Evolutionary conservation across 2,113 vertebrate genomes (phyloP).

Genomic region (Nothocercus julius): DNA sequence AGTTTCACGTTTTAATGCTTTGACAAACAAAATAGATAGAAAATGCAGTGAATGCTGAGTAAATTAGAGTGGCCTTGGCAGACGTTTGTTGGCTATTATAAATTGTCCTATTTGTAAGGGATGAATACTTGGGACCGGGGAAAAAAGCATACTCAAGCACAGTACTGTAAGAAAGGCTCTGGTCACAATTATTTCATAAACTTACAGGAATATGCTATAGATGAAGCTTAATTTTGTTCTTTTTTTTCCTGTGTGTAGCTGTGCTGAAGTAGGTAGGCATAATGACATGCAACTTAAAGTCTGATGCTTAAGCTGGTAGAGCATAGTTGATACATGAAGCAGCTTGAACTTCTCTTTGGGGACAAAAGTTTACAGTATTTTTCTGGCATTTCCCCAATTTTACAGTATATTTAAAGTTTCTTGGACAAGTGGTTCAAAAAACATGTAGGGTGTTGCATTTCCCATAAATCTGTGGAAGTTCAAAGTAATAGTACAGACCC

Average conservation of each 20-base stretch:
- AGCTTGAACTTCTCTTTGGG: neutral
- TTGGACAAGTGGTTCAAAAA: neutral
- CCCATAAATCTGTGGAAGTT: neutral
- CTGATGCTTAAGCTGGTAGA: neutral
- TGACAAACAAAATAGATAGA: neutral
- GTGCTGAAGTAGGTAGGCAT: neutral
- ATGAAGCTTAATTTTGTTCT: neutral
- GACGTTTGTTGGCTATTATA: neutral
- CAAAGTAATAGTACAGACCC: neutral
- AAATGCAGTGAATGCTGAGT: neutral
- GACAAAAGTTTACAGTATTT: neutral
- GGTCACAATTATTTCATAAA: neutral
- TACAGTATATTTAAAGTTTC: neutral
- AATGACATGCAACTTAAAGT: too few species aligned
- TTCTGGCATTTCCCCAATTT: neutral
- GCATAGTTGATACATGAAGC: neutral
- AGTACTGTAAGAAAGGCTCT: neutral
- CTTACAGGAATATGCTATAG: neutral
- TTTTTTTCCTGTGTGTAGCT: neutral
- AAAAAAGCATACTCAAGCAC: neutral
- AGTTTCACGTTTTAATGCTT: neutral
- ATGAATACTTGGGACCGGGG: neutral
- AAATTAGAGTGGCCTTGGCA: neutral
- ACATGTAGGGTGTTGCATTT: neutral
- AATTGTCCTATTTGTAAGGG: neutral